phyloP scores from a whole-genome alignment of 1,140 invertebrate genomes.

The Papilio aristodemus region DNA sequence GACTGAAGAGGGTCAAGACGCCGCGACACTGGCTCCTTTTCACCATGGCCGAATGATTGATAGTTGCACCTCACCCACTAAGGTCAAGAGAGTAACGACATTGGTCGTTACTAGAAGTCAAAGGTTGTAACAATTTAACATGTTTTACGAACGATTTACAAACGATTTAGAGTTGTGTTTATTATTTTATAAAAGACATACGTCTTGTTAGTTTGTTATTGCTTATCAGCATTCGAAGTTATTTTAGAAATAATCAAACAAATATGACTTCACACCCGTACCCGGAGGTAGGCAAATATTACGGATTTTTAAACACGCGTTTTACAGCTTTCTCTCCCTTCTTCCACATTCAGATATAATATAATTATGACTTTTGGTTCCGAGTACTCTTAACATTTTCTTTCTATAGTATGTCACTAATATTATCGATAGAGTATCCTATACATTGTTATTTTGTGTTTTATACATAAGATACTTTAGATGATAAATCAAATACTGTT shows the following conservation, averaged over 20 bases:
- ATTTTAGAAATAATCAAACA: too few relatives aligned
- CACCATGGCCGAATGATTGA: slow-evolving; percentile 5
- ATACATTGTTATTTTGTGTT: too few relatives aligned
- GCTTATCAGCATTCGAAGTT: not conserved
- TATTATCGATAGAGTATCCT: too few relatives aligned
- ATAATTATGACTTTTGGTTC: too few relatives aligned
- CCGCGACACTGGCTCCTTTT: slow-evolving; percentile 2
- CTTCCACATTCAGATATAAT: too few relatives aligned
- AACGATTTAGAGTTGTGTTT: not conserved
- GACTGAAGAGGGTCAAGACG: not conserved
- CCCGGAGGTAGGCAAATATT: too few relatives aligned
- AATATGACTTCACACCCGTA: too few relatives aligned
- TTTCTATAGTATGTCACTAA: too few relatives aligned
- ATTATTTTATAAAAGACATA: not conserved
- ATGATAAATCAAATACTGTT: not conserved
- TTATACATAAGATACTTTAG: not conserved
- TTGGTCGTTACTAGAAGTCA: slow-evolving; percentile 5
- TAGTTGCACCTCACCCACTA: slow-evolving; percentile 2
- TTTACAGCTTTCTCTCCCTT: too few relatives aligned
- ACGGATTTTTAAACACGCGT: too few relatives aligned
- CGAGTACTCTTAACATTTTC: too few relatives aligned
- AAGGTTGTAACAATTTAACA: slow-evolving; percentile 17
- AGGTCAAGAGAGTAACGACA: slow-evolving; percentile 14
- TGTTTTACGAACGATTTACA: too few relatives aligned
- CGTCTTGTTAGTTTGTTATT: not conserved